phyloP scores from a whole-genome alignment of 2,113 vertebrate species.

The Himantopus leucocephalus region DNA sequence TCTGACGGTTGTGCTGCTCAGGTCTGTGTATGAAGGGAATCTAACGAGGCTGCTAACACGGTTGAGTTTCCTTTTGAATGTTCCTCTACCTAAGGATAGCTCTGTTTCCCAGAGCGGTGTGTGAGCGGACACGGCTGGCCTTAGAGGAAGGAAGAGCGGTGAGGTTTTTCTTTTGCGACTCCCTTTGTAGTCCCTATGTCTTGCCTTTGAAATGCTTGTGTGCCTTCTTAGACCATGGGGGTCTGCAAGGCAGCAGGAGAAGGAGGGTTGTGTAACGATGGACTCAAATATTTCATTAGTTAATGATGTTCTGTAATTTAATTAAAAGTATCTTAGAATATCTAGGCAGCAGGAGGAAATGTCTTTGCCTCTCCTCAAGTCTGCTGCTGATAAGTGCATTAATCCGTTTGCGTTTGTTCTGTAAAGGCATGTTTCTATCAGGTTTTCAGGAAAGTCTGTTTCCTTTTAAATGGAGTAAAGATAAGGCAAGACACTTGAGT shows the following conservation, averaged over 20 bases:
- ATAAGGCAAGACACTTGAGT: constrained; percentile 39
- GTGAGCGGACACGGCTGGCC: not conserved
- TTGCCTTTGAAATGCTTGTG: not conserved
- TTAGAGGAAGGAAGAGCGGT: not conserved
- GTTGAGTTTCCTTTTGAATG: not conserved
- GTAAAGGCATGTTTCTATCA: constrained; percentile 21
- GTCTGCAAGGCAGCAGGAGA: not conserved
- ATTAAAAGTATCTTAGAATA: not conserved
- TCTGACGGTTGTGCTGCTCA: not conserved
- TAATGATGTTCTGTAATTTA: constrained; percentile 19
- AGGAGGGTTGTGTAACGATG: not conserved
- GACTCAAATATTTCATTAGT: not conserved
- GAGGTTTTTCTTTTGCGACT: not conserved
- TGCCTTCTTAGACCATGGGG: rapidly evolving
- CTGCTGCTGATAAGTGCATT: not conserved
- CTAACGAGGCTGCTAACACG: rapidly evolving
- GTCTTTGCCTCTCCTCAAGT: constrained; percentile 27
- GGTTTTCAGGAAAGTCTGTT: constrained; percentile 32
- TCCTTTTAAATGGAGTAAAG: constrained; percentile 41
- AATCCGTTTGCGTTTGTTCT: constrained; percentile 24
- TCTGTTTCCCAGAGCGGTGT: not conserved
- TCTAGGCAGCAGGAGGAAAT: not conserved
- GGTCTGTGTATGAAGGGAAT: not conserved
- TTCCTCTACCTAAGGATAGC: not conserved
- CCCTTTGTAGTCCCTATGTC: not conserved